phyloP scores from a whole-genome alignment of 1,140 invertebrate genomes.

The Drosophila tsacasi region DNA sequence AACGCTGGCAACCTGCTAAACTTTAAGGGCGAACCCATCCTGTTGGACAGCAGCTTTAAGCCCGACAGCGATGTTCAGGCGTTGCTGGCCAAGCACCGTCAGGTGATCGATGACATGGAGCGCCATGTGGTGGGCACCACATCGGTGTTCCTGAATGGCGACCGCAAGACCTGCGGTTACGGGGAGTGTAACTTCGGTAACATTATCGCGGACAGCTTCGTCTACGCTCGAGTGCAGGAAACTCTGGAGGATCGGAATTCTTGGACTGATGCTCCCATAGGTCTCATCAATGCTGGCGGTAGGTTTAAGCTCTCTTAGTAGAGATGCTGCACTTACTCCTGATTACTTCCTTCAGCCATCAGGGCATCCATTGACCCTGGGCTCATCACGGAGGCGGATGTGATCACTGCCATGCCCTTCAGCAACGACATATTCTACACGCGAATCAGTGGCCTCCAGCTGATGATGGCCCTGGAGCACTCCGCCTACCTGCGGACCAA shows the following conservation, averaged over 20 bases:
- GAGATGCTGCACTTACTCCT: neutral
- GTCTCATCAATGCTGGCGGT: slow-evolving; percentile 90
- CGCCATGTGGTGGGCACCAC: slow-evolving; percentile 88
- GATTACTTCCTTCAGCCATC: slow-evolving; percentile 45
- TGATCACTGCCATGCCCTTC: slow-evolving; percentile 87
- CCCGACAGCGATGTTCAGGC: slow-evolving; percentile 88
- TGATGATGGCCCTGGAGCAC: slow-evolving; percentile 86
- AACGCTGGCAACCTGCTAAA: slow-evolving; percentile 88
- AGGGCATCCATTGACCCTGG: slow-evolving; percentile 57
- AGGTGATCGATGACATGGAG: slow-evolving; percentile 87
- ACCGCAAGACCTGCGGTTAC: slow-evolving; percentile 86
- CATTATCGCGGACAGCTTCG: slow-evolving; percentile 91
- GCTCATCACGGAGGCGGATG: slow-evolving; percentile 61
- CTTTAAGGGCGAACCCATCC: slow-evolving; percentile 91
- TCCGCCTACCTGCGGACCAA: slow-evolving; percentile 86
- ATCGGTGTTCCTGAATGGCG: slow-evolving; percentile 88
- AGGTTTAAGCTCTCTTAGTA: neutral
- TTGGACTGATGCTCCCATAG: slow-evolving; percentile 92
- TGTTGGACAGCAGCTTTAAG: slow-evolving; percentile 88
- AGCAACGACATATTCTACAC: slow-evolving; percentile 86
- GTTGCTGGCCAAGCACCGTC: slow-evolving; percentile 87
- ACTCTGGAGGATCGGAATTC: slow-evolving; percentile 73
- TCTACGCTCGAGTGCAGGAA: slow-evolving; percentile 85
- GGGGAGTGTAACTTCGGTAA: slow-evolving; percentile 95
- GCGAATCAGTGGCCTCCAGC: slow-evolving; percentile 85